Base-by-base conservation (phyloP, 2,888 invertebrate species). In the Esperia sulphurella region DNA sequence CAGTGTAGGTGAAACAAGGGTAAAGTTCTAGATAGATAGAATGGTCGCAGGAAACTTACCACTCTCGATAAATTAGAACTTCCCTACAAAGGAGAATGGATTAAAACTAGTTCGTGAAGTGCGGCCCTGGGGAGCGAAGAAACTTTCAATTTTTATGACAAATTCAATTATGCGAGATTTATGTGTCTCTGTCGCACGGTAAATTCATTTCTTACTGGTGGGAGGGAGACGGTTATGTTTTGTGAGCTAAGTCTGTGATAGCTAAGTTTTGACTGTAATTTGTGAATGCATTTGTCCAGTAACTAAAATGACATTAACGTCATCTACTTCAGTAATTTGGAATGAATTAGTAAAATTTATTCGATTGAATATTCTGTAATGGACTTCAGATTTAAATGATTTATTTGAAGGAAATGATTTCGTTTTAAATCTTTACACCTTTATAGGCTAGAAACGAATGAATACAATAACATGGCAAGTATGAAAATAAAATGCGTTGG, bases 101-200 rank as follows among this genome's bases (percentile, higher is more conserved):
- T 87, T 89, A 84, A 86, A 87, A 83, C 84, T 85, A 88, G 78
- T 82, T 79, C 59, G 76, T 68, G 64, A 78, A 83, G 77, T 83
- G 75, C 73, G 77, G 75, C 76, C 75, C 77, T 75, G 79, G 66
- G 66, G 78, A n/a, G 75, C 70, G 75, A 66, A 61, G 64, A 79
- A 86, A 87, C 83, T 88, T 88, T 82, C 80, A 86, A 85, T 88
- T 88, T 88, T 87, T 89, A 88, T 87, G 85, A 88, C 83, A 83
- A 86, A 87, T 80, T 84, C 78, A 86, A 85, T 86, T 86, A 87
- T 69, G 66, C 51, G 60, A 71, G 79, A 86, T 86, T 85, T 87
- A 87, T 85, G 70, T 54, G 65, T 72, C 75, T 73, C 70, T 75
- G 65, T 79, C 70, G 60, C 63, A 62, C 68, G 13, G 35, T 65